Evolutionary conservation across 2,888 invertebrate species (phyloP), one percentile per base, ranked within the genome.

Genomic region (Watsonalla cultraria): DNA sequence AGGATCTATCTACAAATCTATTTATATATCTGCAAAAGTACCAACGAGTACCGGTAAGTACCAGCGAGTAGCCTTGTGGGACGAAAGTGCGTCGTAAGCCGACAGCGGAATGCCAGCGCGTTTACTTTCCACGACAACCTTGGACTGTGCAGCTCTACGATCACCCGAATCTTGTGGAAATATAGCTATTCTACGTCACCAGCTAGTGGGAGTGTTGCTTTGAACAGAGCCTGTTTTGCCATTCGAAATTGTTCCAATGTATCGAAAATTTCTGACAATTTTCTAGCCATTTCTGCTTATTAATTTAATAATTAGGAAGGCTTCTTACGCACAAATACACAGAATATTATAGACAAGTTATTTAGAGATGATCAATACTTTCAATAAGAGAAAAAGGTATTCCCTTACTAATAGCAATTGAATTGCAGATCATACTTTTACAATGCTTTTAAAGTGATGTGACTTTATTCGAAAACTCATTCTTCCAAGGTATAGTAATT

Each of bases 51-150:
- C 57, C 56, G 56, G 57, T 58, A 62, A 53, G 53, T 54, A 56
- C 54, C 56, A 61, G 64, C 65, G 64, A 64, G 65, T 78, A 84
- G 83, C 85, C 85, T 84, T 84, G 84, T 68, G 69, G 67, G 78
- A 83, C 80, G 85, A 84, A 84, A 85, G 85, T 82, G 78, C 76
- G 77, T 75, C 62, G 64, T 60, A 60, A 58, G 54, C 63, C 64
- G 58, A 70, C 70, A 68, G 62, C 65, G 84, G 85, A 84, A 84
- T 84, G 82, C 71, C 73, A 73, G 74, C 76, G 53, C 66, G 75
- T 70, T 74, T 79, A 84, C 86, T 86, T 77, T 77, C 76, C 66
- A 74, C 66, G 48, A 33, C 66, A 71, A 74, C 78, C 78, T 78
- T 78, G 78, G 65, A 61, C 52, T 35, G 54, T 50, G 61, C 15